These are phyloP conservation scores for Acholoe squamosa DNA, from an alignment of 2,888 invertebrate species.

Conservation along the genomic window DNA sequence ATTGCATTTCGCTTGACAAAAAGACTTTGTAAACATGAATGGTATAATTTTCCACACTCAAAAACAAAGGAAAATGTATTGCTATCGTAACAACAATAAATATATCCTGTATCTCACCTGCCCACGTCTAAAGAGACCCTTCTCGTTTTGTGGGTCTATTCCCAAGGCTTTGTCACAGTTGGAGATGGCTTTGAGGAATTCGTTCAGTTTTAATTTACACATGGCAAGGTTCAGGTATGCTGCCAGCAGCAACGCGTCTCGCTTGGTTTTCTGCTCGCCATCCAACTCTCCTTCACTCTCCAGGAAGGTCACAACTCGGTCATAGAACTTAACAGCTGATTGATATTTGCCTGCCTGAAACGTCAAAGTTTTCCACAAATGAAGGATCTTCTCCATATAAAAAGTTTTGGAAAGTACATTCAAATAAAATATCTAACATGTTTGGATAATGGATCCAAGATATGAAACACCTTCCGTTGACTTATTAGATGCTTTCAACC, in stretches of 20 bases:
- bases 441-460: no score
- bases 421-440: no score
- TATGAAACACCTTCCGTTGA: no score
- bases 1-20: no score
- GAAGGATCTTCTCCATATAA: not conserved
- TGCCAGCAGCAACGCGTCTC: slow-evolving; percentile 87
- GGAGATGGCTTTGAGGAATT: slow-evolving; percentile 89
- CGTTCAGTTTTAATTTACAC: slow-evolving; percentile 90
- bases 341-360: slow-evolving; percentile 87
- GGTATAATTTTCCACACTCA: no score
- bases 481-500: no score
- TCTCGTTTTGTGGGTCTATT: slow-evolving; percentile 90
- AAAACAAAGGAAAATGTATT: no score
- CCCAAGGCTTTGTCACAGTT: slow-evolving; percentile 91
- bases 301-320: slow-evolving; percentile 88
- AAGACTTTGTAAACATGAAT: not conserved
- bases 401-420: not conserved
- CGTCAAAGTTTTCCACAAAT: not conserved
- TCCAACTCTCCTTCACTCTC: slow-evolving; percentile 85
- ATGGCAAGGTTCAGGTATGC: slow-evolving; percentile 92
- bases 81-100: no score
- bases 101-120: slow-evolving; percentile 84
- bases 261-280: slow-evolving; percentile 84
- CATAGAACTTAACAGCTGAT: slow-evolving; percentile 94
- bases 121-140: slow-evolving; percentile 94